Evolutionary conservation across 2,797 vertebrate species (phyloP).

Genomic region (Dicrostonyx torquatus): DNA sequence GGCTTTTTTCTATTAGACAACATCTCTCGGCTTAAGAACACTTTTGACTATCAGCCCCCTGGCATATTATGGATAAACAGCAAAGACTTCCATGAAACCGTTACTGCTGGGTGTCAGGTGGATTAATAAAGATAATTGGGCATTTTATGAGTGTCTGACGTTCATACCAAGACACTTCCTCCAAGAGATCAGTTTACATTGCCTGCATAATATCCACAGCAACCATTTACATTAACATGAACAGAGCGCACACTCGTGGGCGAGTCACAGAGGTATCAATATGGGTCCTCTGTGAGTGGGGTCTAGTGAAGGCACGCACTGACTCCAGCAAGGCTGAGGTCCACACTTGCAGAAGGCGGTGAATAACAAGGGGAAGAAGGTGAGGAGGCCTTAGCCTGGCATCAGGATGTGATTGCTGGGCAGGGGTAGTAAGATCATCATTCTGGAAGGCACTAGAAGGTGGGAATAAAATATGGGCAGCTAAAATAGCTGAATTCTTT

Average conservation of each 20-base stretch:
- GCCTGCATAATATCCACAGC: slow-evolving; percentile 15
- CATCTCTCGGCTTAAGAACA: slow-evolving; percentile 59
- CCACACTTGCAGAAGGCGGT: not conserved
- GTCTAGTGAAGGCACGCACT: not conserved
- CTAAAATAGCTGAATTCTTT: no score
- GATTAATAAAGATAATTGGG: slow-evolving; percentile 46
- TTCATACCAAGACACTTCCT: not conserved
- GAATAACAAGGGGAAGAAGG: not conserved
- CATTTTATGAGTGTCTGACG: slow-evolving; percentile 10
- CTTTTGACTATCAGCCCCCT: slow-evolving; percentile 15
- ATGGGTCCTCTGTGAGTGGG: not conserved
- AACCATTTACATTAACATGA: not conserved
- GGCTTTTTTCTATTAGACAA: slow-evolving; percentile 62
- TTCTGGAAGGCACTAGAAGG: not conserved
- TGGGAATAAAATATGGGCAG: not conserved
- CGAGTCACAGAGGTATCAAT: not conserved
- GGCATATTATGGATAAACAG: slow-evolving; percentile 55
- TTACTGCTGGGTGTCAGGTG: not conserved
- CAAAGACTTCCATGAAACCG: not conserved
- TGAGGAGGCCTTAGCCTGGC: not conserved
- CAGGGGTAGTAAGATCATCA: not conserved
- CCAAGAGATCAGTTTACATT: slow-evolving; percentile 21
- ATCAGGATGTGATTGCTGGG: no score
- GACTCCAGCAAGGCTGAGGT: not conserved
- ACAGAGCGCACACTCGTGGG: not conserved